Percentiles rank a stretch among this genome's conserved stretches.
These are phyloP conservation scores for Psilopogon haemacephalus DNA, from an alignment of 2,113 vertebrate genomes.

Conservation along the genomic window DNA sequence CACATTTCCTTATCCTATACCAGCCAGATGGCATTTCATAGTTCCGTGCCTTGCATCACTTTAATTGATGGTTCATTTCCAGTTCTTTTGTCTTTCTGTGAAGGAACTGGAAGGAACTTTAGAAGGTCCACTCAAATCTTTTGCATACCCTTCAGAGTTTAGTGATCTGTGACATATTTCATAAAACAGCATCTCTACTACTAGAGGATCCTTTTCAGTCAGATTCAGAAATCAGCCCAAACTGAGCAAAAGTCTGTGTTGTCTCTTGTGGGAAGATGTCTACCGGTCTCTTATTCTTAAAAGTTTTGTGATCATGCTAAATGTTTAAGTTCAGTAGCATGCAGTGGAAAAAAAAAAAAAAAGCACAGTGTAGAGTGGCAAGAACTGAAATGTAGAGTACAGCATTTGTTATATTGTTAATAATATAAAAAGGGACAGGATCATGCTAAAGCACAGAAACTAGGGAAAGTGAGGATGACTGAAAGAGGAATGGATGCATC, in stretches of 20 bases:
- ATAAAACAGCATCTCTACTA: neutral
- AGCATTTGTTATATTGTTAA: neutral
- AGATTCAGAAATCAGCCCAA: neutral
- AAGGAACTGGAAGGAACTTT: neutral
- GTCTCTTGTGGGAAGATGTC: neutral
- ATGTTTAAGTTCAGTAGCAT: neutral
- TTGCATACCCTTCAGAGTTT: neutral
- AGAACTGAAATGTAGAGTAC: neutral
- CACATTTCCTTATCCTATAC: neutral
- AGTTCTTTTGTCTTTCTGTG: neutral
- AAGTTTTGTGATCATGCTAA: neutral
- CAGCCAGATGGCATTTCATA: slow-evolving; percentile 11
- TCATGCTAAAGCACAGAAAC: neutral
- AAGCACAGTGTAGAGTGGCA: neutral
- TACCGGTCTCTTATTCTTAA: neutral
- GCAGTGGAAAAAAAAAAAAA: neutral
- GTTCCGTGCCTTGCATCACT: neutral
- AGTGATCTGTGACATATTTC: neutral
- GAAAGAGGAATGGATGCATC: neutral
- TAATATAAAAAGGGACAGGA: neutral
- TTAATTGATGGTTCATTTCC: slow-evolving; percentile 8
- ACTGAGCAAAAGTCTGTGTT: neutral
- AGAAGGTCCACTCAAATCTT: neutral
- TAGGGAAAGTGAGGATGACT: neutral
- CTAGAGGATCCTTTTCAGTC: neutral